These are phyloP conservation scores for Crotalus tigris DNA, from an alignment of 2,113 vertebrate genomes.

Conservation along the genomic window DNA sequence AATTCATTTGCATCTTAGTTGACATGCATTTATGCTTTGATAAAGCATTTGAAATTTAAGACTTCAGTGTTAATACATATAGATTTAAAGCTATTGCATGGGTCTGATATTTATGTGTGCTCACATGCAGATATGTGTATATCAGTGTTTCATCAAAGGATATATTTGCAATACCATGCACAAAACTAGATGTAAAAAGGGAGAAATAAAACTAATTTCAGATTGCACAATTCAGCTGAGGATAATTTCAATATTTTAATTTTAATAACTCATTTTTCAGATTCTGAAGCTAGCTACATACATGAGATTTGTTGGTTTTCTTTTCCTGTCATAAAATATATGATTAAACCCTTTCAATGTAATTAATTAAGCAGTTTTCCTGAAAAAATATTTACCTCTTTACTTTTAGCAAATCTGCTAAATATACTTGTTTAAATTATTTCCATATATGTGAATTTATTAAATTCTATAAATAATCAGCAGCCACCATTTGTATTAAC, in stretches of 20 bases:
- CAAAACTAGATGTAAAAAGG: not conserved
- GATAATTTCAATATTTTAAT: not conserved
- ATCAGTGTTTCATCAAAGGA: not conserved
- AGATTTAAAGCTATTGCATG: not conserved
- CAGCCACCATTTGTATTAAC: too few relatives aligned
- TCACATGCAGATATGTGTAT: not conserved
- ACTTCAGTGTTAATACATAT: not conserved
- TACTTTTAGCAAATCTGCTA: not conserved
- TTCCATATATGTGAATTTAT: constrained; percentile 1
- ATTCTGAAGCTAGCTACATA: not conserved
- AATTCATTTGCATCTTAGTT: not conserved
- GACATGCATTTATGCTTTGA: not conserved
- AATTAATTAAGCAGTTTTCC: not conserved
- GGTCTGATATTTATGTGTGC: not conserved
- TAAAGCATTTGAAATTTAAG: not conserved
- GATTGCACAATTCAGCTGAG: not conserved
- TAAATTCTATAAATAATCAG: not conserved
- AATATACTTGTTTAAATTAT: not conserved
- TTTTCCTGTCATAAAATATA: not conserved
- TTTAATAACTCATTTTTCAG: not conserved
- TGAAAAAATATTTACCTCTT: not conserved
- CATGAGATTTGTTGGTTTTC: not conserved
- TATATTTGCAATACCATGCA: not conserved
- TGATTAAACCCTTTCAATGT: not conserved
- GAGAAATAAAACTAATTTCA: not conserved